A percentile compares a stretch with the other conserved stretches of the same genome.
Evolutionary conservation across 2,797 vertebrate species (phyloP).

Genomic region (Coracias cyanogaster): DNA sequence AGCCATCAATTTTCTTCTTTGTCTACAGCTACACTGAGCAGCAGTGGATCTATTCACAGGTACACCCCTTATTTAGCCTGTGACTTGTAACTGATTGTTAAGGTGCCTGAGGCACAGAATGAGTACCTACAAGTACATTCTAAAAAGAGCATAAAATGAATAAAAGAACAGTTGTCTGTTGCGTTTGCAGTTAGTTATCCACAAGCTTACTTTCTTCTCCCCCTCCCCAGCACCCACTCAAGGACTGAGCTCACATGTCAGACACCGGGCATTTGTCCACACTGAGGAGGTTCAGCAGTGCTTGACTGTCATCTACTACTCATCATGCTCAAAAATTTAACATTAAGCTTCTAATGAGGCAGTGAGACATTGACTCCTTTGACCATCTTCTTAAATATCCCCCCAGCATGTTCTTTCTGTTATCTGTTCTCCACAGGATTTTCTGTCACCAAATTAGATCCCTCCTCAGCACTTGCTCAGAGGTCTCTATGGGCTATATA

Average conservation of each 20-base stretch:
- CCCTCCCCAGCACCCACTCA: background rate
- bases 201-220: background rate
- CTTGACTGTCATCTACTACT: background rate
- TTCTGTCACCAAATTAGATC: background rate
- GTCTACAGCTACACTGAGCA: background rate
- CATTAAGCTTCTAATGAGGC: background rate
- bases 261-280: background rate
- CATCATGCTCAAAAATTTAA: background rate
- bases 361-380: background rate
- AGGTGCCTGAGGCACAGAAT: background rate
- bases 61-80: constrained; percentile 2
- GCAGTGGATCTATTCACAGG: constrained; percentile 1
- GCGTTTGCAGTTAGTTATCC: background rate
- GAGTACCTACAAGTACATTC: background rate
- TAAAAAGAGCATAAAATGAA: constrained; percentile 31
- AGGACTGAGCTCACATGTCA: background rate
- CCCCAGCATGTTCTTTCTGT: background rate
- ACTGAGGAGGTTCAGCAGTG: background rate
- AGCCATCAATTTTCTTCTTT: background rate
- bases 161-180: constrained; percentile 21
- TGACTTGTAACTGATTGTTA: constrained; percentile 23
- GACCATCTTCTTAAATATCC: background rate
- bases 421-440: background rate
- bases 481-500: background rate
- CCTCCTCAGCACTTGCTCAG: background rate